Conservation (phyloP, 2,888 invertebrate species). For the Plemyria rubiginata region DNA sequence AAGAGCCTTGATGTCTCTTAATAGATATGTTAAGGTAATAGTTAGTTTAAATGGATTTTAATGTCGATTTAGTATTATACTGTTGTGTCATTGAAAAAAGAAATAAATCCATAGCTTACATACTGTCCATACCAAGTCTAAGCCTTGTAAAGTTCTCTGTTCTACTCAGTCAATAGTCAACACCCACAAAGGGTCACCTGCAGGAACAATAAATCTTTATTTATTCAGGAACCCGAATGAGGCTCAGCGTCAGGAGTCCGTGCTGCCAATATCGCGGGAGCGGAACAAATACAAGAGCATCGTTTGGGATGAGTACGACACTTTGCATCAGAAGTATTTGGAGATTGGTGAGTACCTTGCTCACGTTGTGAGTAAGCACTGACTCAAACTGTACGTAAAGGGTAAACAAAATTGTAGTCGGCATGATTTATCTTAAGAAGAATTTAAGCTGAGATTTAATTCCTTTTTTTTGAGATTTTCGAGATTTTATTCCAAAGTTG, state of each 20-base stretch:
- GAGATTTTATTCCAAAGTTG: no score
- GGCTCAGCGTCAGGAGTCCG: conserved; percentile 91
- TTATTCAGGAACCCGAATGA: conserved; percentile 92
- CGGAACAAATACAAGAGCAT: conserved; percentile 93
- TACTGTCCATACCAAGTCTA: not conserved
- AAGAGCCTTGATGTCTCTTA: no score
- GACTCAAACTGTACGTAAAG: no score
- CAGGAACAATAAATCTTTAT: conserved; percentile 35
- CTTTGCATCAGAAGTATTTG: conserved; percentile 95
- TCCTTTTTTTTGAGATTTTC: no score
- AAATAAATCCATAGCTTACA: not conserved
- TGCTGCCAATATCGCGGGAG: conserved; percentile 92
- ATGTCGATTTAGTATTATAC: no score
- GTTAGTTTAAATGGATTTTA: no score
- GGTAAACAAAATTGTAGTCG: no score
- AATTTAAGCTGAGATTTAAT: no score
- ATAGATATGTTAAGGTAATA: no score
- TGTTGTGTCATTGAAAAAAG: no score
- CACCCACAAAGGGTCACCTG: conserved; percentile 11
- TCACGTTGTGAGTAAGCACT: not conserved
- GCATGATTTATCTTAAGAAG: no score
- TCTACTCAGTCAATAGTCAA: conserved; percentile 3
- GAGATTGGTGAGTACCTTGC: conserved; percentile 90
- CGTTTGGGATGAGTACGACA: conserved; percentile 96
- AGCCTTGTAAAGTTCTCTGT: conserved; percentile 5